These are phyloP conservation scores for Babylonia areolata DNA, from an alignment of 1,140 invertebrate genomes.

Conservation along the genomic window DNA sequence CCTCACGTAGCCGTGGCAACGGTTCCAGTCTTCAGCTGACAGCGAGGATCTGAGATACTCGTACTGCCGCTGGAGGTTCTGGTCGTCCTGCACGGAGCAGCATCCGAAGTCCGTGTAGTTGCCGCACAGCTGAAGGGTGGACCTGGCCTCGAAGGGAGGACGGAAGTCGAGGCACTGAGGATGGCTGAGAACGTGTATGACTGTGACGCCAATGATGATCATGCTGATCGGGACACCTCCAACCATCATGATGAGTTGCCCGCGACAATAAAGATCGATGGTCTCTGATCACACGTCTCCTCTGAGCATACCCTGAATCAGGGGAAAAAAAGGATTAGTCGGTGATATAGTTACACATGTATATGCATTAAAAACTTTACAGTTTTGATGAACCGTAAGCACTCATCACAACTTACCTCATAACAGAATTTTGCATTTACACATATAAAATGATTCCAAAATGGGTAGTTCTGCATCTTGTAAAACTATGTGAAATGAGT, in stretches of 20 bases:
- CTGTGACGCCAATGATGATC: not conserved
- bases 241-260: not conserved
- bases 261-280: too few species aligned
- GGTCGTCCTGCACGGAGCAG: slow-evolving; percentile 59
- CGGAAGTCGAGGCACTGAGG: slow-evolving; percentile 72
- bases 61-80: slow-evolving; percentile 42
- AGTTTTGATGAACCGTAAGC: too few species aligned
- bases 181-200: slow-evolving; percentile 40
- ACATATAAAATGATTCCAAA: too few species aligned
- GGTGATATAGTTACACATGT: too few species aligned
- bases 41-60: slow-evolving; percentile 32
- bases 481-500: too few species aligned
- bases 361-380: too few species aligned
- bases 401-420: too few species aligned
- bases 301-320: not conserved
- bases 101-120: slow-evolving; percentile 68
- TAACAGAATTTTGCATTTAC: too few species aligned
- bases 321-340: too few species aligned
- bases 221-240: not conserved
- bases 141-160: slow-evolving; percentile 65
- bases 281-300: not conserved
- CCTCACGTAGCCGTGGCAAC: slow-evolving; percentile 56
- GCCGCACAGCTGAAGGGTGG: slow-evolving; percentile 59
- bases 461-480: too few species aligned
- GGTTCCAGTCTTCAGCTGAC: slow-evolving; percentile 6